These are phyloP conservation scores for Ciconia stormi DNA, from an alignment of 2,113 vertebrate species.

Conservation along the genomic window DNA sequence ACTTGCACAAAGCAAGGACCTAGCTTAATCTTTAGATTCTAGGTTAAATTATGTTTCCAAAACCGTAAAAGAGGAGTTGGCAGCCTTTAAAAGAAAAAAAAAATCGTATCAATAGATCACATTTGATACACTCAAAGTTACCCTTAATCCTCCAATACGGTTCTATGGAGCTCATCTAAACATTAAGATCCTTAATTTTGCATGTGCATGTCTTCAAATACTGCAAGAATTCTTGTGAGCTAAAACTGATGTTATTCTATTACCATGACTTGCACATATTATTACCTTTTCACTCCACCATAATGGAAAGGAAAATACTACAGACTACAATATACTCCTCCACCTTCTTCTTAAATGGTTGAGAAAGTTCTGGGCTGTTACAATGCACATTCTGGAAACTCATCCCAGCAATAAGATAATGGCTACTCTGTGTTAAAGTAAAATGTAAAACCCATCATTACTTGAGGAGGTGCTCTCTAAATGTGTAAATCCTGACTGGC, in stretches of 20 bases:
- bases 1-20: not conserved
- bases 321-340: not conserved
- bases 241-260: not conserved
- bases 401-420: not conserved
- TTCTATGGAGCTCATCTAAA: not conserved
- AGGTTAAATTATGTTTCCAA: not conserved
- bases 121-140: not conserved
- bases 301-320: not conserved
- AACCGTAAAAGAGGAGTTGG: not conserved
- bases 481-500: constrained; percentile 40
- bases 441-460: constrained; percentile 29
- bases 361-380: not conserved
- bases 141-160: not conserved
- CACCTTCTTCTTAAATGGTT: not conserved
- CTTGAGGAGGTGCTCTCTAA: constrained; percentile 26
- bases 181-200: not conserved
- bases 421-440: not conserved
- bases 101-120: not conserved
- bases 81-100: not conserved
- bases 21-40: not conserved
- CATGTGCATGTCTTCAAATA: not conserved
- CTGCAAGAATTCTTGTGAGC: not conserved
- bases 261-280: not conserved
- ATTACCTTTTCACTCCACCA: not conserved
- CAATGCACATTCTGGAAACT: not conserved